Evolutionary conservation across 2,113 vertebrate genomes (phyloP).

Genomic region (Daubentonia madagascariensis): DNA sequence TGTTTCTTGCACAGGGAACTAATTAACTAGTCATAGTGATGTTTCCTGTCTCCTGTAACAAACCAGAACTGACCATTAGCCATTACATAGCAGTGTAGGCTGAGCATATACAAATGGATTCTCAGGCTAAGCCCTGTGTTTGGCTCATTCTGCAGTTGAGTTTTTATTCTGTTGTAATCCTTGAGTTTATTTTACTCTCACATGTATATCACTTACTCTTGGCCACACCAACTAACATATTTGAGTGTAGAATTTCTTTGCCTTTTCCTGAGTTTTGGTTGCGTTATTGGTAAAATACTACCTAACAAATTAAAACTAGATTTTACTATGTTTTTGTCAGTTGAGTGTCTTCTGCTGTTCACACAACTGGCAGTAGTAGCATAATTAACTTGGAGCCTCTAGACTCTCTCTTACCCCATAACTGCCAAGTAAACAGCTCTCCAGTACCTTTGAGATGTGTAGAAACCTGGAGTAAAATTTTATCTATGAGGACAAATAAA

Average conservation of each 20-base stretch:
- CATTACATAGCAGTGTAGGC: slow-evolving; percentile 7
- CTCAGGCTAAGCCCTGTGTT: background rate
- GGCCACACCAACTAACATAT: background rate
- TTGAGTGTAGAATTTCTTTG: background rate
- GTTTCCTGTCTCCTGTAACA: slow-evolving; percentile 56
- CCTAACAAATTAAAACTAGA: background rate
- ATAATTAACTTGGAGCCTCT: background rate
- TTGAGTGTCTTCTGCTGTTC: background rate
- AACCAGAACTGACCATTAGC: slow-evolving; percentile 52
- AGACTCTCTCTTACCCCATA: background rate
- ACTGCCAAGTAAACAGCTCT: background rate
- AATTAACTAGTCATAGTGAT: slow-evolving; percentile 3
- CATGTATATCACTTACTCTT: background rate
- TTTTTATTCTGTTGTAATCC: background rate
- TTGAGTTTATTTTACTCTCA: background rate
- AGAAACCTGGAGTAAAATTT: background rate
- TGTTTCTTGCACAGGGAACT: slow-evolving; percentile 53
- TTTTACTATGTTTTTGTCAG: background rate
- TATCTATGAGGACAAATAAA: background rate
- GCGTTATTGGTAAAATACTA: background rate
- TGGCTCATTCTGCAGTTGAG: background rate
- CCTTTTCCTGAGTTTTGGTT: background rate
- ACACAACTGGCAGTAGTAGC: background rate
- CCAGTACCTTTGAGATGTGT: background rate
- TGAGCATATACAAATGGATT: slow-evolving; percentile 49